phyloP scores from a whole-genome alignment of 2,888 invertebrate genomes.

The Mythimna loreyi region DNA sequence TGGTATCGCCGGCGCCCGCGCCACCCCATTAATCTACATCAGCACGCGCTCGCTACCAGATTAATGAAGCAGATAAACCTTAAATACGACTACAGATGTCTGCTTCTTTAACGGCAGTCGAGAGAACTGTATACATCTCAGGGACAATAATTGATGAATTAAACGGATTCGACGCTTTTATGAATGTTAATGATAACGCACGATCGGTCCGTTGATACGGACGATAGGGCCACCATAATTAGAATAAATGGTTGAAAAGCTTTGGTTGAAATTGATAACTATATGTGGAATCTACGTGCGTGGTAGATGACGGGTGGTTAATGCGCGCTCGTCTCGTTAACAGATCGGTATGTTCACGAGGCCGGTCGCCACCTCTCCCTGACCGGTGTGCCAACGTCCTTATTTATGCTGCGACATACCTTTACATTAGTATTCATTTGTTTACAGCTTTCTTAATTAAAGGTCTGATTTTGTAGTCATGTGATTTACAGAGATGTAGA shows the following conservation, averaged over 20 bases:
- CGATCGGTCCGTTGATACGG: slow-evolving; percentile 73
- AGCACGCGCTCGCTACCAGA: slow-evolving; percentile 87
- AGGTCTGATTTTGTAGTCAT: slow-evolving; percentile 72
- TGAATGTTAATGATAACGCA: slow-evolving; percentile 85
- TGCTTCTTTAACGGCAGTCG: slow-evolving; percentile 77
- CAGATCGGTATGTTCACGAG: slow-evolving; percentile 42
- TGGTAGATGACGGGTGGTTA: slow-evolving; percentile 75
- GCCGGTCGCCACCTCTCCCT: slow-evolving; percentile 24
- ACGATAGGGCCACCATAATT: slow-evolving; percentile 81
- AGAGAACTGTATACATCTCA: slow-evolving; percentile 73
- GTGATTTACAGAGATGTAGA: slow-evolving; percentile 34
- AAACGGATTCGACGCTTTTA: slow-evolving; percentile 83
- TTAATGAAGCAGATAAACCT: slow-evolving; percentile 89
- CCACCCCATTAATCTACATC: slow-evolving; percentile 90
- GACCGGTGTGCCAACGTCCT: slow-evolving; percentile 33
- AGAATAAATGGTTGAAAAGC: slow-evolving; percentile 84
- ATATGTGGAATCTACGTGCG: slow-evolving; percentile 70
- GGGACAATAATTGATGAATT: slow-evolving; percentile 86
- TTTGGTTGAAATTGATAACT: slow-evolving; percentile 78
- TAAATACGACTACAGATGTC: slow-evolving; percentile 88
- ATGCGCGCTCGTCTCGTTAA: slow-evolving; percentile 68
- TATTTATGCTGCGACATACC: slow-evolving; percentile 56
- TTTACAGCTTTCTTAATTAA: slow-evolving; percentile 77
- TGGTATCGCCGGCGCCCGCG: slow-evolving; percentile 83
- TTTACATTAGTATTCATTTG: slow-evolving; percentile 78